Conservation (phyloP, 2,888 invertebrate genomes). For the Drosophila mimica region DNA sequence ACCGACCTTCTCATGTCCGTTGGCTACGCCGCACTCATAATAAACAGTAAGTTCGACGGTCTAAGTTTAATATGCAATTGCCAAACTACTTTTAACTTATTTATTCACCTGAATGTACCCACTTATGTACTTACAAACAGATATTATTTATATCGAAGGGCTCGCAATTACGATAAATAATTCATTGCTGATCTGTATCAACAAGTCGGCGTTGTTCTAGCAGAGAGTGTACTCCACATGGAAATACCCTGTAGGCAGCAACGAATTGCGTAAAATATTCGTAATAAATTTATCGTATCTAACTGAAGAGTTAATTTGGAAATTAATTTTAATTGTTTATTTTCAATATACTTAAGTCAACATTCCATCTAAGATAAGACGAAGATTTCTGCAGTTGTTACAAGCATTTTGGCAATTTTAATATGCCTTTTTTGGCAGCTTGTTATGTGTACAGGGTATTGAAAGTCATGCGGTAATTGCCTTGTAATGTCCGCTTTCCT, state of each 20-base stretch:
- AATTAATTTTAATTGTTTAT: not conserved
- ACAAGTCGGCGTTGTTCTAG: not conserved
- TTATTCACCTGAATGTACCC: not conserved
- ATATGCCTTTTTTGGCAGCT: not conserved
- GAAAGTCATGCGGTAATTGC: slow-evolving; percentile 47
- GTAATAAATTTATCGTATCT: not conserved
- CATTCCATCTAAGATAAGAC: not conserved
- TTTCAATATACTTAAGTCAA: not conserved
- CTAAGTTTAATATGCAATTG: slow-evolving; percentile 46
- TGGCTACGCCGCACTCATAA: slow-evolving; percentile 45
- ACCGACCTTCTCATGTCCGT: slow-evolving; percentile 53
- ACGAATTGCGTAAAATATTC: not conserved
- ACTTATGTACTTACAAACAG: slow-evolving; percentile 3
- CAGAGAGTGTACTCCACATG: too few species aligned
- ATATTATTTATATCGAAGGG: slow-evolving; percentile 56
- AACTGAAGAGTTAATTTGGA: not conserved
- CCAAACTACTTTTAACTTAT: slow-evolving; percentile 10
- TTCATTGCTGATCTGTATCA: slow-evolving; percentile 49
- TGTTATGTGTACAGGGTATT: not conserved
- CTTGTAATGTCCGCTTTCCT: slow-evolving; percentile 38
- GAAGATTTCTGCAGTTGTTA: not conserved
- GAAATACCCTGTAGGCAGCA: not conserved
- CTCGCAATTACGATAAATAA: slow-evolving; percentile 60
- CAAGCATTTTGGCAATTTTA: not conserved
- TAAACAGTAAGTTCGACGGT: slow-evolving; percentile 40